Evolutionary conservation across 2,797 vertebrate genomes (phyloP), one percentile per base, ranked within the genome.

Genomic region (Rhincodon typus): DNA sequence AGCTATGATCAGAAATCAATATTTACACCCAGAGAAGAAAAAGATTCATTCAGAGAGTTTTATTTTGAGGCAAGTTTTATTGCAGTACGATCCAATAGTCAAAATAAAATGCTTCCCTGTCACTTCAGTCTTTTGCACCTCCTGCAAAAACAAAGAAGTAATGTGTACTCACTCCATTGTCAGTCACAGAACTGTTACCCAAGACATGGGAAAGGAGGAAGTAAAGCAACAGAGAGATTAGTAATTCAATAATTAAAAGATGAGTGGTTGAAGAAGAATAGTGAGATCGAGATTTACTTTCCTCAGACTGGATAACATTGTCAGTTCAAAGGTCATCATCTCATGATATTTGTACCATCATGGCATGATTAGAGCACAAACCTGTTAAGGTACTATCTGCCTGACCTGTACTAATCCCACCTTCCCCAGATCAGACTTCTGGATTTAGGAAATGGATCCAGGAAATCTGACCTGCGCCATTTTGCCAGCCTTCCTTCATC

Each of bases 81-180:
- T 7, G 17, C 27, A 3, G 13, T 27, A 5, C 34, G 50, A 30
- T 62, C 8, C 30, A 50, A 23, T 88, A 57, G 42, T 2, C 6
- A 96, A 96, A 96, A 97, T 79, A 96, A 97, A 97, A 79, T 79
- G 13, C n/a, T 79, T 38, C 34, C 38, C 77, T 38, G n/a, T n/a
- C 77, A 19, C 77, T 15, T 4, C 1, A 79, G 38, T 38, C 13
- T 17, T 79, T 96, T 96, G 97, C 96, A 97, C 94, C 96, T 97
- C 96, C 97, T 97, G 97, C 96, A 96, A 97, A 97, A 97, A 96
- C 96, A 46, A 0, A 96, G 93, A 94, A 94, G 82, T 96, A 96
- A 97, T 95, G 70, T 91, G 69, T 67, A 95, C 69, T 94, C 95
- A 95, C 69, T 94, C 95, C 62, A 25, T 27, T 69, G 74, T 53